Evolutionary conservation across 2,888 invertebrate species (phyloP).

Genomic region (Hermaeophaga mercurialis): DNA sequence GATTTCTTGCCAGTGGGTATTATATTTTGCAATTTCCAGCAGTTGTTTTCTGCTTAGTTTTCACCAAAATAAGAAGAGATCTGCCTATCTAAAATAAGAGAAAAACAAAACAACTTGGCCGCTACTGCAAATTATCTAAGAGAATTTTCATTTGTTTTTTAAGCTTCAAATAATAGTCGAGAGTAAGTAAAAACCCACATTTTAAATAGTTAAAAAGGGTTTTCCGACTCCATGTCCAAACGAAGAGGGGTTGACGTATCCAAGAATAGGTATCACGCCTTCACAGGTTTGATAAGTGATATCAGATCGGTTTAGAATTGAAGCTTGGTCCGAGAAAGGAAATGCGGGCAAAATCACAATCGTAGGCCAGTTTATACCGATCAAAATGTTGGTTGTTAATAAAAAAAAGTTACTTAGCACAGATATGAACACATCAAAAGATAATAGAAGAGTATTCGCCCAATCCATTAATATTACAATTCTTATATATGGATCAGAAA

Average conservation of each 20-base stretch:
- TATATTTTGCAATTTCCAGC: constrained; percentile 30
- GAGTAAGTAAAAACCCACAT: no score
- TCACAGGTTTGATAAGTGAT: constrained; percentile 39
- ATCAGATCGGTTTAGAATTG: constrained; percentile 40
- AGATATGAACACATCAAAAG: no score
- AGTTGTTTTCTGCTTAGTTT: constrained; percentile 13
- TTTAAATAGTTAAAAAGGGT: constrained; percentile 11
- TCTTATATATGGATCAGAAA: no score
- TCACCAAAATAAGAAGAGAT: constrained; percentile 12
- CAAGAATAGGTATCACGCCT: constrained; percentile 34
- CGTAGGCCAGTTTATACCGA: background rate
- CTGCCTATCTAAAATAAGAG: no score
- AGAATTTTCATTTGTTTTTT: no score
- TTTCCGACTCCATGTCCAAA: constrained; percentile 1
- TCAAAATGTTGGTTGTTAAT: no score
- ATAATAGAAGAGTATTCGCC: no score
- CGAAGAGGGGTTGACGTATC: constrained; percentile 28
- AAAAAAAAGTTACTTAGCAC: no score
- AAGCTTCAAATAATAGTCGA: no score
- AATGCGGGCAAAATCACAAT: background rate
- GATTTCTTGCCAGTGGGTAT: constrained; percentile 28
- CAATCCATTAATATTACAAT: no score
- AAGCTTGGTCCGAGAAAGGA: constrained; percentile 4
- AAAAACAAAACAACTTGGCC: no score
- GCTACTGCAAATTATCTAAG: no score